These are phyloP conservation scores for Aix galericulata DNA, from an alignment of 2,113 vertebrate species.

Conservation along the genomic window DNA sequence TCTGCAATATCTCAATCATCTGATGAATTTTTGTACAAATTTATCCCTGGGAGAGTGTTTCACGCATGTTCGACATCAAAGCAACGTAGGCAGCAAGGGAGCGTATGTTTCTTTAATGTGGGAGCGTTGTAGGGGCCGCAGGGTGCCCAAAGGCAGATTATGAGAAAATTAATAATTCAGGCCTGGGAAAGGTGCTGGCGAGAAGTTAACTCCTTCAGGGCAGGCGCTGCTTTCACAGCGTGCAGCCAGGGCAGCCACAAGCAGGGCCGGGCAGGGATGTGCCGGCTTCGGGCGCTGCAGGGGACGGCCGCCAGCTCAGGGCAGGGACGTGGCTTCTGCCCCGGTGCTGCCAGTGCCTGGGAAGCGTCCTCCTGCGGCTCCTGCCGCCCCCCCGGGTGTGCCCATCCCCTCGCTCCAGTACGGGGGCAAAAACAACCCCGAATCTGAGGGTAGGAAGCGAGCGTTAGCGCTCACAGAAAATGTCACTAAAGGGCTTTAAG, in stretches of 20 bases:
- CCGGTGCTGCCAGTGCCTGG: not conserved
- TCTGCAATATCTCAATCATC: slow-evolving; percentile 19
- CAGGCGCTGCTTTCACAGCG: rapidly evolving
- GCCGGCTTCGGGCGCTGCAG: rapidly evolving
- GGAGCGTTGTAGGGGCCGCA: slow-evolving; percentile 19
- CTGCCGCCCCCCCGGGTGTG: too few species aligned
- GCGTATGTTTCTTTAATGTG: slow-evolving; percentile 50
- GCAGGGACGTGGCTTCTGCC: not conserved
- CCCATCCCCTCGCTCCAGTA: not conserved
- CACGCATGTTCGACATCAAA: slow-evolving; percentile 65
- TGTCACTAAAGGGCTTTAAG: not conserved
- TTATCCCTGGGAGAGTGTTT: slow-evolving; percentile 36
- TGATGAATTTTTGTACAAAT: not conserved
- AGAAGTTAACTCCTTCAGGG: slow-evolving; percentile 49
- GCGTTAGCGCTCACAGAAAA: rapidly evolving
- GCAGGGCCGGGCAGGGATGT: rapidly evolving
- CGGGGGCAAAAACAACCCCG: rapidly evolving
- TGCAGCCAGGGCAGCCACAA: not conserved
- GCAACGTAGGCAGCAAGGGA: slow-evolving; percentile 9
- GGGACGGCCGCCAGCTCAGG: not conserved
- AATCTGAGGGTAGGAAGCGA: not conserved
- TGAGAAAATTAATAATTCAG: slow-evolving; percentile 68
- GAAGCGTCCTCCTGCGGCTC: not conserved
- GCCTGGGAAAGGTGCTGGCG: not conserved
- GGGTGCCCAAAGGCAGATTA: slow-evolving; percentile 64